Percentiles rank a stretch among this genome's conserved stretches.
Evolutionary conservation across 2,113 vertebrate genomes (phyloP).

Genomic region (Tachysurus vachellii): DNA sequence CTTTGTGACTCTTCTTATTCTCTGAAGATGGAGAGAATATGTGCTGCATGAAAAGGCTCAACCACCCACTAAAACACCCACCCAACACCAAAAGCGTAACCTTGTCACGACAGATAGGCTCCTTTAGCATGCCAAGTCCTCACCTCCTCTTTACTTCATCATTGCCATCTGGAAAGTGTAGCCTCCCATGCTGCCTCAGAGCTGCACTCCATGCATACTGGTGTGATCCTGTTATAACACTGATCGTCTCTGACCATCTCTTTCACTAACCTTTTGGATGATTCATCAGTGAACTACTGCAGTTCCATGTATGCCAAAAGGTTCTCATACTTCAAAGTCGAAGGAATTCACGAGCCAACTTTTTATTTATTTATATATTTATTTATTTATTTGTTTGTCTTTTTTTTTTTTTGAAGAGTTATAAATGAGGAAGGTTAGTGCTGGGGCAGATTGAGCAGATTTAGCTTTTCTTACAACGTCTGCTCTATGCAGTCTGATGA

Average conservation of each 20-base stretch:
- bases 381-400: not conserved
- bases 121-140: slow-evolving; percentile 27
- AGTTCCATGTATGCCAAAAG: slow-evolving; percentile 7
- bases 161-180: slow-evolving; percentile 44
- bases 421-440: slow-evolving; percentile 1
- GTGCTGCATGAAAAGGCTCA: slow-evolving; percentile 7
- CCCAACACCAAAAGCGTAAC: slow-evolving; percentile 42
- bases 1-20: slow-evolving; percentile 2
- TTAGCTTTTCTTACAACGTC: not conserved
- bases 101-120: slow-evolving; percentile 46
- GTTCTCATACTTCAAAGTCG: not conserved
- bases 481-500: not conserved
- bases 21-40: slow-evolving; percentile 25
- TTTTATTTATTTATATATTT: not conserved
- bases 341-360: not conserved
- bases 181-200: slow-evolving; percentile 27
- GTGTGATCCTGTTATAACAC: slow-evolving; percentile 33
- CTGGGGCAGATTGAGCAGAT: not conserved
- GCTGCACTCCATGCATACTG: slow-evolving; percentile 26
- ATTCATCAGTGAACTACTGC: slow-evolving; percentile 32
- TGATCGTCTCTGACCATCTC: slow-evolving; percentile 34
- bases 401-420: not conserved
- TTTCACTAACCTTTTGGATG: slow-evolving; percentile 40
- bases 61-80: slow-evolving; percentile 39
- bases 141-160: slow-evolving; percentile 38